Percentiles rank a stretch among this genome's conserved stretches.
These are phyloP conservation scores for Antheraea assamensis DNA, from an alignment of 2,888 invertebrate genomes.

Conservation along the genomic window DNA sequence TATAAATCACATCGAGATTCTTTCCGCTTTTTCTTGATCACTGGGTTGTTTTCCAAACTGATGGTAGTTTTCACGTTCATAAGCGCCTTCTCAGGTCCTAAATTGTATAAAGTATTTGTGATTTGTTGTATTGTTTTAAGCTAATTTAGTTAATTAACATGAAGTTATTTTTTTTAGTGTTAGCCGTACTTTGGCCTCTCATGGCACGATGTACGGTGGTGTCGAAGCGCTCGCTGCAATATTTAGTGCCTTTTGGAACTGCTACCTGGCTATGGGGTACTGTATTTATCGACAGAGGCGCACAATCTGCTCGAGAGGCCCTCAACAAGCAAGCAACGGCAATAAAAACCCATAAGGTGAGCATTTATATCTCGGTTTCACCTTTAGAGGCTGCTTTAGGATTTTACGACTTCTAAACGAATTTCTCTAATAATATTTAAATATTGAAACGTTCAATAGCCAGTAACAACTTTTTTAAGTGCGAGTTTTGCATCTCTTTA, in stretches of 20 bases:
- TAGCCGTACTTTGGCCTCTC: slow-evolving; percentile 91
- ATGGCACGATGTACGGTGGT: slow-evolving; percentile 91
- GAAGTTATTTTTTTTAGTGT: slow-evolving; percentile 66
- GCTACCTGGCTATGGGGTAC: slow-evolving; percentile 95
- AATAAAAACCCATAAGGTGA: slow-evolving; percentile 85
- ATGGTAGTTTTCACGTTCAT: no score
- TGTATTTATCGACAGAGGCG: slow-evolving; percentile 91
- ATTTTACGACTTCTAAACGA: no score
- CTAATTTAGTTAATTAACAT: background rate
- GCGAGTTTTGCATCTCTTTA: no score
- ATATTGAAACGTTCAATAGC: no score
- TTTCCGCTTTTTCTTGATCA: no score
- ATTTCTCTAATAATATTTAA: no score
- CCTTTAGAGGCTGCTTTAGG: background rate
- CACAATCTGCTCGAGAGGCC: slow-evolving; percentile 87
- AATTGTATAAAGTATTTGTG: no score
- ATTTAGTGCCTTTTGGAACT: slow-evolving; percentile 91
- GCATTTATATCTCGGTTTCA: background rate
- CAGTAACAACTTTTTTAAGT: no score
- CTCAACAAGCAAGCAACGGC: slow-evolving; percentile 87
- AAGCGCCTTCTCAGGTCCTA: no score
- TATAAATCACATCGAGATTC: no score
- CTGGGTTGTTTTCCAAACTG: no score
- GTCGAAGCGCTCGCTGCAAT: slow-evolving; percentile 91
- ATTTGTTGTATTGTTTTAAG: no score